Evolutionary conservation across 1,140 invertebrate species (phyloP), one percentile per base, ranked within the genome.

Genomic region (Scaptodrosophila lebanonensis): DNA sequence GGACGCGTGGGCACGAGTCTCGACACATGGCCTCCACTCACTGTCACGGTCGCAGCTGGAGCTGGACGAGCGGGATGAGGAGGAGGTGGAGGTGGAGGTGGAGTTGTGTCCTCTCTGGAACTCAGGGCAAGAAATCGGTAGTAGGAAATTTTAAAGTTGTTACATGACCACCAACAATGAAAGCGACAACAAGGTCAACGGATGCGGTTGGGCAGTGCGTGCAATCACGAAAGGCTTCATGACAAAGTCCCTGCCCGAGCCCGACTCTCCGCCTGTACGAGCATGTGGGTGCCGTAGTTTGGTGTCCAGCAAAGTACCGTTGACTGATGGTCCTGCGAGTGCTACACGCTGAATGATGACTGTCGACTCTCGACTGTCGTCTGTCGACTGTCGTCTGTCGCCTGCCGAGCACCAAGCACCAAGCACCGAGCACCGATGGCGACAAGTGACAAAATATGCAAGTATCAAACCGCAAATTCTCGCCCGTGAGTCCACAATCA

Each of bases 381-480:
- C n/a, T n/a, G n/a, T n/a, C n/a, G n/a, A n/a, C n/a, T n/a, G n/a
- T n/a, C n/a, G n/a, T n/a, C n/a, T n/a, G n/a, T n/a, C n/a, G n/a
- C n/a, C n/a, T n/a, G n/a, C n/a, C n/a, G n/a, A n/a, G n/a, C n/a
- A n/a, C n/a, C n/a, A n/a, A n/a, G n/a, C n/a, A n/a, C n/a, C n/a
- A n/a, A 11, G 35, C 3, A 7, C 2, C 12, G 44, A 27, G 42
- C 54, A 53, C 49, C 39, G 56, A 62, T 50, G 66, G 56, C 60
- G 66, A 69, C 69, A 82, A 82, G 75, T 82, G 75, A 82, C 75
- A 82, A 82, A 82, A 82, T 82, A 82, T 82, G 75, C 75, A 82
- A 82, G 75, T 73, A 82, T 82, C 75, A 82, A 82, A 82, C 75
- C 75, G 75, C 75, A 82, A 82, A 75, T 82, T 82, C 75, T 82